Evolutionary conservation across 2,888 invertebrate genomes (phyloP), one percentile per base, ranked within the genome.

Genomic region (Chironomus tentans): DNA sequence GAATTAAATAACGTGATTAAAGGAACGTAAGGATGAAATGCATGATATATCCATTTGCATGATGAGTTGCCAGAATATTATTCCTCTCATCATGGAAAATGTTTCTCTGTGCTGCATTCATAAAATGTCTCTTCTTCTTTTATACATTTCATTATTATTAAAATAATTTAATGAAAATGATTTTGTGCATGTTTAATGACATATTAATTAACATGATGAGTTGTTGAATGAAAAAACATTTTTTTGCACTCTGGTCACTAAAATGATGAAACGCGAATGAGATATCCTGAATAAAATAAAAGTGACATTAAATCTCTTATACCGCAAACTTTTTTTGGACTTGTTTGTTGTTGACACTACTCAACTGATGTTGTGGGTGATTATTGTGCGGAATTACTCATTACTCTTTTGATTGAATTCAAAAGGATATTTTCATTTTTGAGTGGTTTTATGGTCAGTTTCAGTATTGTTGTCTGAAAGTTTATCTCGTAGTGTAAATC

Each of bases 191-290:
- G 21, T 65, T 65, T 65, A 65, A 65, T 65, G 65, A 65, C 13
- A 65, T 65, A 65, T 65, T 65, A 65, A 65, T 65, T 65, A 65
- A 24, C 24, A 21, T 65, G 65, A 65, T 24, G 65, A 65, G 65
- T 65, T 65, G 65, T 22, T 65, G 22, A 38, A 38, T n/a, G 62
- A 62, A 22, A 62, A 62, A 21, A 21, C 18, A 62, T 65, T 50
- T 28, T 28, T 28, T 28, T 28, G 10, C 38, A 38, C 10, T 38
- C 7, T 10, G 10, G 10, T n/a, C 56, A 56, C 56, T 2, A 56
- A 18, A 56, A 18, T 56, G 56, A 56, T 56, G 15, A 56, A 56
- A 18, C 18, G 56, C 18, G 56, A 56, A 18, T 18, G 56, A 18
- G 56, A 5, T 15, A 18, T 28, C 5, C 28, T n/a, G 15, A n/a